Percentiles rank a stretch among this genome's conserved stretches.
Conservation (phyloP, 2,797 vertebrate species). For the Molossus alvarezi region DNA sequence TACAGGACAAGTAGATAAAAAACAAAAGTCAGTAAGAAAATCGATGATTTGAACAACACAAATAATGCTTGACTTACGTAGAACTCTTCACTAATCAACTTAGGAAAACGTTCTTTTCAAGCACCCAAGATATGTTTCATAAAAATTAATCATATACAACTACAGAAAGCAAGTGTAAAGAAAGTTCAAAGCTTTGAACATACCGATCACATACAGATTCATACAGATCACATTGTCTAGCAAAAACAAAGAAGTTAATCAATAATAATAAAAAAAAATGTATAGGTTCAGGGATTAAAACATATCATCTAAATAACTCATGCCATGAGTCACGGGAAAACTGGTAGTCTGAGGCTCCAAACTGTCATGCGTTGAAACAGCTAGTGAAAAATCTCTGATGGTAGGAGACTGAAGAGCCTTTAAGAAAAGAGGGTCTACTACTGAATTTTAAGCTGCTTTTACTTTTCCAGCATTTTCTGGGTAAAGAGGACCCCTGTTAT, state of each 20-base stretch:
- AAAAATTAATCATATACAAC: neutral
- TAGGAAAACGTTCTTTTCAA: slow-evolving; percentile 37
- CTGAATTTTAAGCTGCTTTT: neutral
- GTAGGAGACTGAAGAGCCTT: neutral
- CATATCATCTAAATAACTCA: neutral
- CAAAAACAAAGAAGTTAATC: slow-evolving; percentile 28
- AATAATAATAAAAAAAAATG: neutral
- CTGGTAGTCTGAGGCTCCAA: neutral
- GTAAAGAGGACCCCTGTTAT: neutral
- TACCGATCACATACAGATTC: neutral
- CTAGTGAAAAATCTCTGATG: neutral
- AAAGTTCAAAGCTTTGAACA: slow-evolving; percentile 1
- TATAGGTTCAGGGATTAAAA: slow-evolving; percentile 12
- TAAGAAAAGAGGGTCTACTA: neutral
- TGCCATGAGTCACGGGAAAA: neutral
- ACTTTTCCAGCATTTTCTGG: neutral
- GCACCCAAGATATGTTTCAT: neutral
- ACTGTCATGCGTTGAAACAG: neutral
- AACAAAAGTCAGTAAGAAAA: neutral
- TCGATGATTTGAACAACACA: neutral
- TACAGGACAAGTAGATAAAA: neutral
- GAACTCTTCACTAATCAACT: neutral
- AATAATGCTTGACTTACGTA: neutral
- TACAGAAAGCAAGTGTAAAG: slow-evolving; percentile 19
- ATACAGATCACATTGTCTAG: neutral